Conservation (phyloP, 1,140 invertebrate genomes). For the Drosophila albomicans region DNA sequence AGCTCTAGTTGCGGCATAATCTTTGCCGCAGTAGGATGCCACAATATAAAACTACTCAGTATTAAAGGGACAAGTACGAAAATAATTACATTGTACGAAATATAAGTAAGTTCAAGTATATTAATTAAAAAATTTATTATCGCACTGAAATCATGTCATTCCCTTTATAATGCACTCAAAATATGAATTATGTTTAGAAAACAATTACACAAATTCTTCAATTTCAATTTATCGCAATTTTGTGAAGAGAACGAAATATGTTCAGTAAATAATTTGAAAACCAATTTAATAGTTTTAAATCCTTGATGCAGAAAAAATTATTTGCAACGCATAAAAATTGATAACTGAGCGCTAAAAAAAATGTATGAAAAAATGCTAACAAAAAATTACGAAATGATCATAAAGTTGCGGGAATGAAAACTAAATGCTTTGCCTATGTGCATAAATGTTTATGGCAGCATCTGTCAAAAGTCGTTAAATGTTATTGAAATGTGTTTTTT, state of each 20-base stretch:
- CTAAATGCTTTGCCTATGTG: conserved; percentile 51
- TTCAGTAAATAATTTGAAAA: not conserved
- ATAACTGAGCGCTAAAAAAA: conserved; percentile 15
- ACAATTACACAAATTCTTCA: too few relatives aligned
- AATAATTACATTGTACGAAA: too few relatives aligned
- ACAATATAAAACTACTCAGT: not conserved
- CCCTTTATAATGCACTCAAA: too few relatives aligned
- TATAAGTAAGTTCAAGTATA: too few relatives aligned
- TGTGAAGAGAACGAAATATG: not conserved
- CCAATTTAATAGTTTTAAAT: not conserved
- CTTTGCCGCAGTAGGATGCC: conserved; percentile 35
- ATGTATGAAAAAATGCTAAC: conserved; percentile 31
- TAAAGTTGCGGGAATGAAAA: conserved; percentile 46
- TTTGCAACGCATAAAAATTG: conserved; percentile 29
- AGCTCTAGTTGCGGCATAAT: conserved; percentile 58
- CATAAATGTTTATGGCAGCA: conserved; percentile 47
- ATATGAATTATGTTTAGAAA: too few relatives aligned
- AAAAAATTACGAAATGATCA: conserved; percentile 23
- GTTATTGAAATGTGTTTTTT: conserved; percentile 61
- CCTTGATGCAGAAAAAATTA: conserved; percentile 46
- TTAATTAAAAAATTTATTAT: too few relatives aligned
- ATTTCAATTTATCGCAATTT: not conserved
- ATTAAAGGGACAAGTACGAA: not conserved
- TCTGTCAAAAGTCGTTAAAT: conserved; percentile 61
- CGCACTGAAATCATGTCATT: too few relatives aligned